Evolutionary conservation across 2,113 vertebrate species (phyloP).

Genomic region (Dipodomys merriami): DNA sequence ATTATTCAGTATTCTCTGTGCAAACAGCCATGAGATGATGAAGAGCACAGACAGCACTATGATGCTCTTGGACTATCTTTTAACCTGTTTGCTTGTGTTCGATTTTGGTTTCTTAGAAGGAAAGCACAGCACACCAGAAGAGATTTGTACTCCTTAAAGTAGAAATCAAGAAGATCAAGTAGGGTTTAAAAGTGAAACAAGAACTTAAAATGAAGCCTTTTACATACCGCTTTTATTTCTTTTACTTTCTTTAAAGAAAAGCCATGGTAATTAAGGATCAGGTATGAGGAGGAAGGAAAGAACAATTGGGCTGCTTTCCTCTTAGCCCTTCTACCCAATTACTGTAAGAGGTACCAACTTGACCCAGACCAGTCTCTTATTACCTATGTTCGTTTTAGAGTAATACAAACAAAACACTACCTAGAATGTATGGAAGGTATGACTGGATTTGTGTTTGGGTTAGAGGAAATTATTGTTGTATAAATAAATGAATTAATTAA

Average conservation of each 20-base stretch:
- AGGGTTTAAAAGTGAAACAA: constrained; percentile 33
- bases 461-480: neutral
- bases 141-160: constrained; percentile 8
- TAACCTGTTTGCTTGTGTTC: neutral
- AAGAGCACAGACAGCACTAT: neutral
- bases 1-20: neutral
- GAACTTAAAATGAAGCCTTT: constrained; percentile 36
- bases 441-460: neutral
- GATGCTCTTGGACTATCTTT: neutral
- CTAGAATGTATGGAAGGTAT: neutral
- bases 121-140: neutral
- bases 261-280: neutral
- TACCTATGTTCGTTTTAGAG: neutral
- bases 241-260: neutral
- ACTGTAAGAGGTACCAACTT: neutral
- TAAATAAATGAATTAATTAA: too few relatives aligned
- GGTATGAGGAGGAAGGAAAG: neutral
- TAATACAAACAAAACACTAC: neutral
- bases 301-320: too few relatives aligned
- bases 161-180: constrained; percentile 35
- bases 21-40: neutral
- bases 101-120: neutral
- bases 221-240: neutral
- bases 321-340: neutral
- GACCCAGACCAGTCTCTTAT: neutral